A percentile compares a stretch with the other conserved stretches of the same genome.
These are phyloP conservation scores for Isaurus tuberculatus DNA, from an alignment of 92 coral and sea anemone genomes.

Conservation along the genomic window DNA sequence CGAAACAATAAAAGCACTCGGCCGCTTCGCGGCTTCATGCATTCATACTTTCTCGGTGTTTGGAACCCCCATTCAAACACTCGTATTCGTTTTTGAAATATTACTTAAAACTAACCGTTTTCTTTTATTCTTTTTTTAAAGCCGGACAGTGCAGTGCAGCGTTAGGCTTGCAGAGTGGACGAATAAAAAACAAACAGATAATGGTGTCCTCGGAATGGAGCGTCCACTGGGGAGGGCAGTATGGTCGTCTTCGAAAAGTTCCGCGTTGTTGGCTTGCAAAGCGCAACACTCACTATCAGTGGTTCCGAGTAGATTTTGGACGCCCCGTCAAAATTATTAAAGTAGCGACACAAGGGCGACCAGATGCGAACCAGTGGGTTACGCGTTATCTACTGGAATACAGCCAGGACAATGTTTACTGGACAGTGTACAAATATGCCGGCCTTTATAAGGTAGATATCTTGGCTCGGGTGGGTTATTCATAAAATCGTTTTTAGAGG, in stretches of 20 bases:
- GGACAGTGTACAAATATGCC: slow-evolving; percentile 50
- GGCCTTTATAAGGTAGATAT: slow-evolving; percentile 53
- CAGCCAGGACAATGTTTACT: slow-evolving; percentile 55
- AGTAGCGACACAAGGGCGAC: slow-evolving; percentile 61
- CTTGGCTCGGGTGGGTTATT: background rate
- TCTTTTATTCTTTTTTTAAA: background rate
- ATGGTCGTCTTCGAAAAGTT: slow-evolving; percentile 44
- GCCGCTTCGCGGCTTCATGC: too few relatives aligned
- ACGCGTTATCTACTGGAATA: slow-evolving; percentile 50
- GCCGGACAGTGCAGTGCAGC: slow-evolving; percentile 28
- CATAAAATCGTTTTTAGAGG: too few relatives aligned
- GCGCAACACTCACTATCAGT: slow-evolving; percentile 58
- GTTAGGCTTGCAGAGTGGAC: slow-evolving; percentile 20
- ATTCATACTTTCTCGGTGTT: too few relatives aligned
- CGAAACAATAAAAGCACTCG: too few relatives aligned
- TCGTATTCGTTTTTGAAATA: background rate
- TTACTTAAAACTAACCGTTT: too few relatives aligned
- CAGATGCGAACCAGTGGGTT: slow-evolving; percentile 24
- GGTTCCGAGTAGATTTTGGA: slow-evolving; percentile 58
- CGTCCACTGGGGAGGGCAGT: slow-evolving; percentile 6
- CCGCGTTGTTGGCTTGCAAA: slow-evolving; percentile 90
- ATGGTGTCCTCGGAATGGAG: slow-evolving; percentile 20
- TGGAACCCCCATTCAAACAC: too few relatives aligned
- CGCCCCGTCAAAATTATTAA: slow-evolving; percentile 15
- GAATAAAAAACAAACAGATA: slow-evolving; percentile 29